Evolutionary conservation across 2,113 vertebrate species (phyloP).

Genomic region (Myanophis thanlyinensis): DNA sequence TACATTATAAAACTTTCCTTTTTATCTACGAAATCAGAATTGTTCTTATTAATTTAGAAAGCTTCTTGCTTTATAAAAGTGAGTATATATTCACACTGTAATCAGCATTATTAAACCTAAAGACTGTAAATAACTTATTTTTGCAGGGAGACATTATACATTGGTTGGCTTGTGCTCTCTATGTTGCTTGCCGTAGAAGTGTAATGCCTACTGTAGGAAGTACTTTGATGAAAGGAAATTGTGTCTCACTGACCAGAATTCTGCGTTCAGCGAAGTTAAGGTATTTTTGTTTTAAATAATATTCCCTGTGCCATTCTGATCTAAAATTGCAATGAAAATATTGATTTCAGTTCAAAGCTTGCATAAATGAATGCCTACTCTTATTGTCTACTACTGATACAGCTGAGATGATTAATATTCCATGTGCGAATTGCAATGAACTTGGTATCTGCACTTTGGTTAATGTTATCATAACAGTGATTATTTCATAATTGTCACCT

Average conservation of each 20-base stretch:
- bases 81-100: background rate
- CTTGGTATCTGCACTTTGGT: background rate
- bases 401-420: background rate
- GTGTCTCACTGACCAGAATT: conserved; percentile 94
- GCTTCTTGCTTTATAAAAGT: background rate
- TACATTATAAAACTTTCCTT: background rate
- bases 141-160: conserved; percentile 89
- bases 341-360: background rate
- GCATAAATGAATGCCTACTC: background rate
- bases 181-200: conserved; percentile 90
- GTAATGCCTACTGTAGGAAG: conserved; percentile 90
- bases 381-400: background rate
- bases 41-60: background rate
- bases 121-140: conserved; percentile 10
- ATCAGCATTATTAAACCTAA: background rate
- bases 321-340: background rate
- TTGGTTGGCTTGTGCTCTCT: conserved; percentile 93
- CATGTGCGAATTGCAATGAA: background rate
- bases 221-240: conserved; percentile 93
- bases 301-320: background rate
- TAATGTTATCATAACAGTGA: background rate
- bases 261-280: conserved; percentile 91
- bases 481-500: background rate
- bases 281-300: conserved; percentile 61
- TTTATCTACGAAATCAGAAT: background rate